These are phyloP conservation scores for Porites divaricata DNA, from an alignment of 92 coral and sea anemone genomes.

Conservation along the genomic window DNA sequence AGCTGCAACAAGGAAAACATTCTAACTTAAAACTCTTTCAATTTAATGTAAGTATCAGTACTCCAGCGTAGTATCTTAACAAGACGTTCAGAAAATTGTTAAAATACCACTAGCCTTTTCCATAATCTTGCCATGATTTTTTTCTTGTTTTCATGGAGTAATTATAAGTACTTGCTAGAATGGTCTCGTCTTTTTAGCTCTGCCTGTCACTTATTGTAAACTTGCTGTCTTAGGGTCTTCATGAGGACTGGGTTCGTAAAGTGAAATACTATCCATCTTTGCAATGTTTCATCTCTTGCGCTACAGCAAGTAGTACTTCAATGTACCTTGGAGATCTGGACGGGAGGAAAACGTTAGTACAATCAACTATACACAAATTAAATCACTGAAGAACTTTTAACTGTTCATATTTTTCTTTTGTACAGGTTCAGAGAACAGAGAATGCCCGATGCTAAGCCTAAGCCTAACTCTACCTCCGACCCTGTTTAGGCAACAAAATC, in stretches of 20 bases:
- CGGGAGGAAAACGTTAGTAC: constrained; percentile 84
- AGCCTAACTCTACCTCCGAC: too few relatives aligned
- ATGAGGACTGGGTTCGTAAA: constrained; percentile 98
- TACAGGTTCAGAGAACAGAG: too few relatives aligned
- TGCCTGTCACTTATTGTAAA: too few relatives aligned
- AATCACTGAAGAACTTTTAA: not conserved
- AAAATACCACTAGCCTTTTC: too few relatives aligned
- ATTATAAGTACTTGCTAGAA: too few relatives aligned
- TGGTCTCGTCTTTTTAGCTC: too few relatives aligned
- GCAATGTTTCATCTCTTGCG: constrained; percentile 98
- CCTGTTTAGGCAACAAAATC: not conserved
- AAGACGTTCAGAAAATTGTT: not conserved
- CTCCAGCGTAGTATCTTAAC: not conserved
- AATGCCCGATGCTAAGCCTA: too few relatives aligned
- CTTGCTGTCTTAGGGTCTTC: constrained; percentile 56
- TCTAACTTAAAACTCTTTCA: constrained; percentile 81
- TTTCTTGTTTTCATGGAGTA: too few relatives aligned
- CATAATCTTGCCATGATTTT: too few relatives aligned
- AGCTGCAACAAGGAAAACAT: constrained; percentile 86
- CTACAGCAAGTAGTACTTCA: constrained; percentile 86
- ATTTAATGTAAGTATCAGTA: constrained; percentile 64
- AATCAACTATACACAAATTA: not conserved
- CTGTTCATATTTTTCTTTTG: too few relatives aligned
- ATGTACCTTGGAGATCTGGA: constrained; percentile 88
- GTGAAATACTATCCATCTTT: constrained; percentile 95